Percentiles rank a stretch among this genome's conserved stretches.
Conservation (phyloP, 2,888 invertebrate genomes). For the Biston betularia region DNA sequence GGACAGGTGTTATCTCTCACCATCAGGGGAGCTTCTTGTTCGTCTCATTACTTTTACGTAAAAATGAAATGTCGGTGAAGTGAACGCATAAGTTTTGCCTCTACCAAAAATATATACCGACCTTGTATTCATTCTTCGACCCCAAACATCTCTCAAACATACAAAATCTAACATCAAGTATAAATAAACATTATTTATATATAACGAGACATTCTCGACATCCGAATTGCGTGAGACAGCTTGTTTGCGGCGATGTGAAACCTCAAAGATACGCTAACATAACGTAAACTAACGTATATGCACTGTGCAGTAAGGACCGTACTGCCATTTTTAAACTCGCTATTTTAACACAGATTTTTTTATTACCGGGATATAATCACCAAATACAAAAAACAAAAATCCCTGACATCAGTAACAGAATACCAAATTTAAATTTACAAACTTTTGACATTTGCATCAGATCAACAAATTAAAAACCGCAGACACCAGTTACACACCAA, state of each 20-base stretch:
- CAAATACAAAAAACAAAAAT: too few species aligned
- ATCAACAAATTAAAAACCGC: too few species aligned
- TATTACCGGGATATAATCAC: too few species aligned
- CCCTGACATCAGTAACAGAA: too few species aligned
- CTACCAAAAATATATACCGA: not conserved
- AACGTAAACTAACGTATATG: not conserved
- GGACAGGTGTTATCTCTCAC: too few species aligned
- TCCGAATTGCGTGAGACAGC: constrained; percentile 25
- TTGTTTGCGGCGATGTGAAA: constrained; percentile 22
- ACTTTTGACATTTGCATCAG: too few species aligned
- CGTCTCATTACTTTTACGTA: too few species aligned
- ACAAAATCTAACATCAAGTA: not conserved
- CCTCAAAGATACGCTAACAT: constrained; percentile 21
- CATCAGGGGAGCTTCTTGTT: too few species aligned
- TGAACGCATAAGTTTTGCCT: not conserved
- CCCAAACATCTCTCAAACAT: constrained; percentile 5
- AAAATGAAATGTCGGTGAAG: not conserved
- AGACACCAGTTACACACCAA: too few species aligned
- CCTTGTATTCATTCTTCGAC: constrained; percentile 4
- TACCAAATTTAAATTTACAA: too few species aligned
- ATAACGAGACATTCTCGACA: constrained; percentile 27
- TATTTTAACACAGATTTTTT: too few species aligned
- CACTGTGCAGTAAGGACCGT: constrained; percentile 18
- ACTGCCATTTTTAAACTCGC: too few species aligned
- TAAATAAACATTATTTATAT: constrained; percentile 25